Base-by-base conservation (phyloP, 2,888 invertebrate genomes). In the Epicampocera succincta region DNA sequence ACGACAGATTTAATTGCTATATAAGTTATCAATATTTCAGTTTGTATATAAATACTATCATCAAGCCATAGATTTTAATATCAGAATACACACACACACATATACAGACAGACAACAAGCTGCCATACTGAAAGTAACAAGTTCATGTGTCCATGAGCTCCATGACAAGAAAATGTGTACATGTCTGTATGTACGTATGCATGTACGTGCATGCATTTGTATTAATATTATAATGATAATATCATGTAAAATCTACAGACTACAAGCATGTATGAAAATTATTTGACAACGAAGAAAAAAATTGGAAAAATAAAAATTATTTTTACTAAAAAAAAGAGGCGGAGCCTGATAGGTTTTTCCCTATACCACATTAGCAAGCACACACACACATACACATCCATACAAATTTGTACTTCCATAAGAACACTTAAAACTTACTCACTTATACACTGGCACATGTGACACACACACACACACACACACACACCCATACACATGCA, bases 281-380 rank as follows among this genome's bases (percentile, higher is more conserved):
- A 25, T 66, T 71, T 74, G 50, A 73, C 69, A 77, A 56, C 66
- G 75, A 72, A 65, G 75, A 72, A 65, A 46, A 63, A 42, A 85
- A 69, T 83, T 83, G 83, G 82, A 79, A 84, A 83, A 84, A 81
- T 85, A 81, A 82, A 85, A 85, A 85, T 80, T 83, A 81, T 78
- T 78, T 75, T 71, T 75, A 74, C 58, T 73, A 80, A 66, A 83
- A 83, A 80, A 84, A 83, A 80, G 81, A 75, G 85, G 85, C 85
- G 85, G 85, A 85, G 85, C 85, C 71, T 83, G 80, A 80, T 84
- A 79, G 78, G 66, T 82, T 82, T 82, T 82, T 74, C 66, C 60
- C 60, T 33, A 78, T 61, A 82, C 71, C 69, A 73, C 54, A 73
- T 56, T n/a, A n/a, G n/a, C 68, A 68, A 75, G 58, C 71, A 33